A percentile compares a stretch with the other conserved stretches of the same genome.
Evolutionary conservation across 1,140 invertebrate species (phyloP).

Genomic region (Macrostomum lignano): DNA sequence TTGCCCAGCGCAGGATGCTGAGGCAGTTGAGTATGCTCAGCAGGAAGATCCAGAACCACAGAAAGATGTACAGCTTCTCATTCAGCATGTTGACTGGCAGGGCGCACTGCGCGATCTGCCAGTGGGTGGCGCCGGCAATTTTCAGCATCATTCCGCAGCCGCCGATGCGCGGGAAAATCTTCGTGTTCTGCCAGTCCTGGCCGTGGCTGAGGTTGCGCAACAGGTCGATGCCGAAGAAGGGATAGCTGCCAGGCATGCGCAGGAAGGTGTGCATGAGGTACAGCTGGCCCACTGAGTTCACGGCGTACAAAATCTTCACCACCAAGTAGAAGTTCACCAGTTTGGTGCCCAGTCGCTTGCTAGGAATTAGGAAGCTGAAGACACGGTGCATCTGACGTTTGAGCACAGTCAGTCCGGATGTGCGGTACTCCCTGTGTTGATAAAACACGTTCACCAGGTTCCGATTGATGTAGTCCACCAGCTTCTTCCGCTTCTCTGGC

Average conservation of each 20-base stretch:
- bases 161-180: constrained; percentile 13
- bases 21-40: not conserved
- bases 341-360: constrained; percentile 1
- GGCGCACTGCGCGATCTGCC: not conserved
- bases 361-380: too few relatives aligned
- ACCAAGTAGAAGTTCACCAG: not conserved
- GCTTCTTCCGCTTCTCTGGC: too few relatives aligned
- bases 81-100: constrained; percentile 1
- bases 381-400: too few relatives aligned
- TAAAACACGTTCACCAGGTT: too few relatives aligned
- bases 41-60: constrained; percentile 1
- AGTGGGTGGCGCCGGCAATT: constrained; percentile 41
- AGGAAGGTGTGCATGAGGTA: constrained; percentile 2
- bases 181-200: constrained; percentile 14
- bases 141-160: constrained; percentile 24
- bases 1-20: not conserved
- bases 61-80: not conserved
- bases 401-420: too few relatives aligned
- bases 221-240: constrained; percentile 1
- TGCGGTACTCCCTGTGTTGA: too few relatives aligned
- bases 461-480: too few relatives aligned
- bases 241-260: not conserved
- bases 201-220: not conserved
- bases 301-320: not conserved
- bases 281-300: constrained; percentile 2